Evolutionary conservation across 2,797 vertebrate species (phyloP).

Genomic region (Eulemur rubriventer): DNA sequence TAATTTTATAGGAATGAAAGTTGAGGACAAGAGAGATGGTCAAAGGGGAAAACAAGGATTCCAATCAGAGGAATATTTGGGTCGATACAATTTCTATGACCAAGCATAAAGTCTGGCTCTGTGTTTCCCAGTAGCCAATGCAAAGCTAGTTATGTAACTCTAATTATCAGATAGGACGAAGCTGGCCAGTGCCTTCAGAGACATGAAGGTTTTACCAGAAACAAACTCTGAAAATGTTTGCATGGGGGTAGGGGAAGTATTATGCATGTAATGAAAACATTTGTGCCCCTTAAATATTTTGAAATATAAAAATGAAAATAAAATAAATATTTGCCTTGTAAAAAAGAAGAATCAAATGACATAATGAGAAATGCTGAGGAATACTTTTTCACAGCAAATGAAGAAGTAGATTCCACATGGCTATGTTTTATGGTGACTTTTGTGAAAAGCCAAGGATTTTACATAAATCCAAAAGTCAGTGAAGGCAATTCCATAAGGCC

Average conservation of each 20-base stretch:
- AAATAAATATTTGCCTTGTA: no score
- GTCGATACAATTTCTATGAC: not conserved
- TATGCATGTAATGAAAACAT: no score
- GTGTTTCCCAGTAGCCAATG: not conserved
- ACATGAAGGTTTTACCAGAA: not conserved
- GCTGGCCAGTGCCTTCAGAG: not conserved
- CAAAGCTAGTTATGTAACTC: not conserved
- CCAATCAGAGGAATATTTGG: not conserved
- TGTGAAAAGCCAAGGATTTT: conserved; percentile 10
- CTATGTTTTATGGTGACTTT: conserved; percentile 33
- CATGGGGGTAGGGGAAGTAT: not conserved
- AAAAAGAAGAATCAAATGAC: conserved; percentile 24
- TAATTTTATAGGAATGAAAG: not conserved
- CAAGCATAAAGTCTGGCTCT: not conserved
- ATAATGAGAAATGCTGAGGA: not conserved
- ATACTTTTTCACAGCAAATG: conserved; percentile 33
- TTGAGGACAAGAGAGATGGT: not conserved
- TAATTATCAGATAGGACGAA: not conserved
- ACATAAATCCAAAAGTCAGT: not conserved
- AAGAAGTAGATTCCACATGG: not conserved
- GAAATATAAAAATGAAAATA: no score
- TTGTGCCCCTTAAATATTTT: no score
- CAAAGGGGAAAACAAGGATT: not conserved
- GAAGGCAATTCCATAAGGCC: not conserved
- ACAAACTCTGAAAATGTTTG: not conserved